Conservation (phyloP, 2,113 vertebrate species). For the Nesoenas mayeri region DNA sequence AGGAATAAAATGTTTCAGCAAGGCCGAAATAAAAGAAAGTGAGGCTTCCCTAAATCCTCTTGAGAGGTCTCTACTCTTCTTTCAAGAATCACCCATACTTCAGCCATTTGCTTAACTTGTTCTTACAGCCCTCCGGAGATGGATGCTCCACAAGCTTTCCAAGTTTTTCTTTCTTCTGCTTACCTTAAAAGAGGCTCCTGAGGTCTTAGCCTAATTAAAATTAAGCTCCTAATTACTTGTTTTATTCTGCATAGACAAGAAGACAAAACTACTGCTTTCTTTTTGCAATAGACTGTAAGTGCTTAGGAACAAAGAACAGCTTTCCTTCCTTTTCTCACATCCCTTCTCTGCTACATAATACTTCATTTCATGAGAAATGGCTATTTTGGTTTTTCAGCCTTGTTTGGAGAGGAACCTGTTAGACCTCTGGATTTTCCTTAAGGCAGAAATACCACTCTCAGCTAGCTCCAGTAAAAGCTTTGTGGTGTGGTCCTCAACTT, state of each 20-base stretch:
- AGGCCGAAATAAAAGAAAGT: not conserved
- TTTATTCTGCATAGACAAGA: not conserved
- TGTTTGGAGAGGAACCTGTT: not conserved
- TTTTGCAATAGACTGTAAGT: not conserved
- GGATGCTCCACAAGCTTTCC: not conserved
- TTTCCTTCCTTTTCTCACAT: not conserved
- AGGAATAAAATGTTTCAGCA: not conserved
- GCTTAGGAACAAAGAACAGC: not conserved
- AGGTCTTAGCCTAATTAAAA: not conserved
- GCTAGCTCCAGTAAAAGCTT: not conserved
- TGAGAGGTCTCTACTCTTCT: not conserved
- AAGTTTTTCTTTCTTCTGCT: not conserved
- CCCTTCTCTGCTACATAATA: not conserved
- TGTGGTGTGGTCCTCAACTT: not conserved
- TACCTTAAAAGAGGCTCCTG: not conserved
- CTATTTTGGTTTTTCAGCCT: not conserved
- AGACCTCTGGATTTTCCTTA: not conserved
- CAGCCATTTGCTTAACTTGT: not conserved
- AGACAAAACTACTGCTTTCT: not conserved
- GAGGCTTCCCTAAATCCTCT: not conserved
- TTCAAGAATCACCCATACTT: not conserved
- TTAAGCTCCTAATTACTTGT: not conserved
- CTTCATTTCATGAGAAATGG: not conserved
- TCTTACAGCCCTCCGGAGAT: not conserved
- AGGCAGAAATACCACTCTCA: not conserved